Conservation (phyloP, 2,113 vertebrate species). For the Prunella fulvescens region DNA sequence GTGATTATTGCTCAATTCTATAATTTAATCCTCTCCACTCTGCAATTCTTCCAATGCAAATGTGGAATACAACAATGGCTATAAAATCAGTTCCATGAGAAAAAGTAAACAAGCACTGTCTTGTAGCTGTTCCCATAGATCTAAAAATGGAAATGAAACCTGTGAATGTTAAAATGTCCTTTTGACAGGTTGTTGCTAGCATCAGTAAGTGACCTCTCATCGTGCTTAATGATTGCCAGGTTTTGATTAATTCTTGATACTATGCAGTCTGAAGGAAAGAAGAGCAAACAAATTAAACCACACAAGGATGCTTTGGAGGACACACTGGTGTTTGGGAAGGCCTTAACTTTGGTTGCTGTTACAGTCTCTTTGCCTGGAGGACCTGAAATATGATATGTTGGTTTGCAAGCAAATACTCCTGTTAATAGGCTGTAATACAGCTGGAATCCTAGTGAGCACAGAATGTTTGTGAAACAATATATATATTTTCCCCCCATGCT, state of each 20-base stretch:
- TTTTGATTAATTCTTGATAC: not conserved
- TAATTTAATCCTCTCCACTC: not conserved
- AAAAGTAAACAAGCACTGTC: fast-evolving
- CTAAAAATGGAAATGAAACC: not conserved
- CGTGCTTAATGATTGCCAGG: not conserved
- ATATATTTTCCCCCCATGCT: not conserved
- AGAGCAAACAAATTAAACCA: not conserved
- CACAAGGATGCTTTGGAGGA: not conserved
- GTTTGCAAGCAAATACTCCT: not conserved
- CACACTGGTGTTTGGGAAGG: not conserved
- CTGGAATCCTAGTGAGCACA: not conserved
- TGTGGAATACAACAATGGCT: not conserved
- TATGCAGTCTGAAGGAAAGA: not conserved
- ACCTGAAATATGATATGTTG: not conserved
- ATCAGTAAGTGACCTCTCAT: not conserved
- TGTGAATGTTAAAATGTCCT: not conserved
- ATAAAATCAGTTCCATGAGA: not conserved
- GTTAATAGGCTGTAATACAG: not conserved
- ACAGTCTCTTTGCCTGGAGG: not conserved
- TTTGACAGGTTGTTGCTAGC: not conserved
- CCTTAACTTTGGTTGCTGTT: not conserved
- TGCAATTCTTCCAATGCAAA: not conserved
- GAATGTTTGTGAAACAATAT: not conserved
- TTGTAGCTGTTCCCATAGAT: not conserved
- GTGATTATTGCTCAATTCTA: not conserved